A percentile compares a stretch with the other conserved stretches of the same genome.
Conservation (phyloP, 2,797 vertebrate species). For the Coregonus sp. region DNA sequence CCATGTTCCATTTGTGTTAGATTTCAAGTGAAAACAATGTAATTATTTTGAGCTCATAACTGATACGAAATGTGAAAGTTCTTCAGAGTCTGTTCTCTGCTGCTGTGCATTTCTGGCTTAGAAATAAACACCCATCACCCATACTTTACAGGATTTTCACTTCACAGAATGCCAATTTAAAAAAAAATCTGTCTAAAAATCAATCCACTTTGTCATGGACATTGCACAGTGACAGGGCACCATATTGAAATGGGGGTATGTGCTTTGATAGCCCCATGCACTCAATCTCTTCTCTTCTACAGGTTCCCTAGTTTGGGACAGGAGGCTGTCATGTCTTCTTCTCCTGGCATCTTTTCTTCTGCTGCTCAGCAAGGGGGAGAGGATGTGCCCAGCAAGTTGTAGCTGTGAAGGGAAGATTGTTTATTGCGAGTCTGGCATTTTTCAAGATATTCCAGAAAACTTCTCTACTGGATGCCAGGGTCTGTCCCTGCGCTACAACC, state of each 20-base stretch:
- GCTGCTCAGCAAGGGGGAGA: slow-evolving; percentile 82
- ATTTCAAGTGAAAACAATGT: no score
- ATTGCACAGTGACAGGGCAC: slow-evolving; percentile 2
- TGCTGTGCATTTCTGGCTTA: no score
- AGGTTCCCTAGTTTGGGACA: slow-evolving; percentile 74
- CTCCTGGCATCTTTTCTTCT: slow-evolving; percentile 77
- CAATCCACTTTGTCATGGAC: not conserved
- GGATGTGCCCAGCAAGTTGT: slow-evolving; percentile 89
- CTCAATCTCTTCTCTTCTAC: slow-evolving; percentile 56
- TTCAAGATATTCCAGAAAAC: slow-evolving; percentile 90
- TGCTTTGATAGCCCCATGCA: slow-evolving; percentile 25
- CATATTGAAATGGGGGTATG: not conserved
- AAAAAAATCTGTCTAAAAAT: not conserved
- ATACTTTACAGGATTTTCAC: not conserved
- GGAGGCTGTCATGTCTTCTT: slow-evolving; percentile 74
- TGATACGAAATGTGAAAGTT: no score
- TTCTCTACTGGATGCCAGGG: slow-evolving; percentile 92
- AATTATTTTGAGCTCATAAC: no score
- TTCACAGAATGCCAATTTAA: not conserved
- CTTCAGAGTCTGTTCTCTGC: no score
- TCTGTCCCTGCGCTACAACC: slow-evolving; percentile 93
- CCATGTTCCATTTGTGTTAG: no score
- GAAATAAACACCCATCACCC: not conserved
- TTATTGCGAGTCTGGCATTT: slow-evolving; percentile 93
- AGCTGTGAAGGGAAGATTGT: slow-evolving; percentile 96